phyloP scores from a whole-genome alignment of 1,140 invertebrate genomes.

The Thalassaphorura encarpata region DNA sequence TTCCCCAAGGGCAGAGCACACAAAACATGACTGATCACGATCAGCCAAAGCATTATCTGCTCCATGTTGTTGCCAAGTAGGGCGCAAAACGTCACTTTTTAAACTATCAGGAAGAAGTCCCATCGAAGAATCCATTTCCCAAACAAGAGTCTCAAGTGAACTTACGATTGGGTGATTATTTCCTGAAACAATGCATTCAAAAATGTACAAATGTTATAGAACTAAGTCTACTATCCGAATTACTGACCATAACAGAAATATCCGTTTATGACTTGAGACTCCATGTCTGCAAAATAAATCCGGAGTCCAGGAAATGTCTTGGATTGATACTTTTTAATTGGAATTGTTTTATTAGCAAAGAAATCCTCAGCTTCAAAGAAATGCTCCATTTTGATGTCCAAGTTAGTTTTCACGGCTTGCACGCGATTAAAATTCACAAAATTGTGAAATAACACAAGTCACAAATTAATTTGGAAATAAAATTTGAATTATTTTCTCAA shows the following conservation, averaged over 20 bases:
- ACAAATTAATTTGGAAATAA: too few species aligned
- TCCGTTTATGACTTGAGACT: constrained; percentile 75
- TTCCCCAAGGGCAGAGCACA: constrained; percentile 28
- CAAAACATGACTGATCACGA: constrained; percentile 27
- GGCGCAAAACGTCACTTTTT: constrained; percentile 22
- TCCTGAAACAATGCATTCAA: constrained; percentile 14
- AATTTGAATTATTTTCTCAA: too few species aligned
- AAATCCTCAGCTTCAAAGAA: too few species aligned
- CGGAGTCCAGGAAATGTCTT: too few species aligned
- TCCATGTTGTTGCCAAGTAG: constrained; percentile 31
- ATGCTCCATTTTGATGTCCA: too few species aligned
- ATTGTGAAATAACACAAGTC: too few species aligned
- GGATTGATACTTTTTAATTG: too few species aligned
- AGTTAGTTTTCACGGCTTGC: too few species aligned
- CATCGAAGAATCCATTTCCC: constrained; percentile 27
- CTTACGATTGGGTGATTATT: constrained; percentile 23
- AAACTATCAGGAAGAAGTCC: constrained; percentile 27
- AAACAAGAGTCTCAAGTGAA: constrained; percentile 24
- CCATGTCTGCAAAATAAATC: constrained; percentile 71
- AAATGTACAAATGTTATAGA: neutral
- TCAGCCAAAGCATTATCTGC: constrained; percentile 30
- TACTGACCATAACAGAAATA: constrained; percentile 67
- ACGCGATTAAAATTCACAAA: too few species aligned
- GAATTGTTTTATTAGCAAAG: too few species aligned
- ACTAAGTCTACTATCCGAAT: neutral